A percentile compares a stretch with the other conserved stretches of the same genome.
phyloP scores from a whole-genome alignment of 2,888 invertebrate genomes.

The Machimus atricapillus region DNA sequence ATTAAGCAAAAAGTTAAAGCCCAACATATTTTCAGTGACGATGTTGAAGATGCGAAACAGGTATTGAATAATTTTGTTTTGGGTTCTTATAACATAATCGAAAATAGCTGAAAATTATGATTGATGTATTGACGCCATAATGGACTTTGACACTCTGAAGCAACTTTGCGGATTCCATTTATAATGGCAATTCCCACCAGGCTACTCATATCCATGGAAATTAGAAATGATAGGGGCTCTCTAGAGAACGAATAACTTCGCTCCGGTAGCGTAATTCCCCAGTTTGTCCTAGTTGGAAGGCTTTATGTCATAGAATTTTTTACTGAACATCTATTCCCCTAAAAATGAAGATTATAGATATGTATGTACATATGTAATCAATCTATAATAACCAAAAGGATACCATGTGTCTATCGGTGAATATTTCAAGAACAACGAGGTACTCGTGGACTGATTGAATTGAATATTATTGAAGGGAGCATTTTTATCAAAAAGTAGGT shows the following conservation, averaged over 20 bases:
- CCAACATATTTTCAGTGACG: not conserved
- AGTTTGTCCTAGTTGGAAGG: not conserved
- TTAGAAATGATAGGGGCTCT: not conserved
- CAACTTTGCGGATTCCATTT: not conserved
- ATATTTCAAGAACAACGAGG: not conserved
- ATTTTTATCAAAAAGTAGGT: not conserved
- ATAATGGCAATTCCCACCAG: not conserved
- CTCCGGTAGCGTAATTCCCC: not conserved
- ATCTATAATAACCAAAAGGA: not conserved
- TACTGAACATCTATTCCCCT: not conserved
- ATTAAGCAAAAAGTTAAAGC: not conserved
- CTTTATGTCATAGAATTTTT: not conserved
- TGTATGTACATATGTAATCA: not conserved
- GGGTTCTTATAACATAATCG: not conserved
- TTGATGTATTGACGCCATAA: not conserved
- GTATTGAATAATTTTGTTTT: not conserved
- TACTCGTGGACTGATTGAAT: not conserved
- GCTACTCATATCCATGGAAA: not conserved
- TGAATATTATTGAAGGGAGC: not conserved
- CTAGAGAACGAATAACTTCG: not conserved
- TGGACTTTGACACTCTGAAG: not conserved
- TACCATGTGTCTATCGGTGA: not conserved
- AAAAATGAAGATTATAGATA: not conserved
- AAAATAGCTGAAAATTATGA: not conserved
- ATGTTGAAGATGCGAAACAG: not conserved